Base-by-base conservation (phyloP, 2,797 vertebrate species). In the Poecile montanus region DNA sequence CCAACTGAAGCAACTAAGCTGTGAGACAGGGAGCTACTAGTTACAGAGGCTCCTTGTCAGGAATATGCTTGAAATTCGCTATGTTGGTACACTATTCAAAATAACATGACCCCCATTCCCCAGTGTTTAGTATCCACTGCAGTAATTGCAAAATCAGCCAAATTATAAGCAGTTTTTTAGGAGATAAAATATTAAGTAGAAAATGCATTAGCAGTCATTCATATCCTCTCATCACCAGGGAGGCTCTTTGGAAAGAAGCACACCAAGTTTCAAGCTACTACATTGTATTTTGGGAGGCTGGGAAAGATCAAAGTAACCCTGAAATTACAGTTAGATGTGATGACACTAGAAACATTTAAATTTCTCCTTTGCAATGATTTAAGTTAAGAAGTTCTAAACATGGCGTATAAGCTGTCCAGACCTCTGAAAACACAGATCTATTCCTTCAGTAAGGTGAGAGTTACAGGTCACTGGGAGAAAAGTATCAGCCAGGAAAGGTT, bases 1-100 rank as follows among this genome's bases (percentile, higher is more conserved):
- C 44, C 68, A 73, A 61, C 30, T 47, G 25, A 89, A 95, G 81
- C 54, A 77, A 51, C 81, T 66, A 67, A 58, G 65, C 67, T 63
- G 36, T 40, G 51, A 85, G n/a, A 81, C 5, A 10, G 93, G 45
- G 53, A 91, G 27, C 61, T 50, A 36, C 26, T 38, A 77, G 54
- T 66, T 94, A 73, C 76, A 91, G 53, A 57, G 56, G 34, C 17
- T 85, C 8, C 53, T 83, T 88, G 65, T 72, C 58, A 67, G 47
- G 40, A 83, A 63, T 22, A 42, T 44, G 22, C 53, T 93, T 77
- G 63, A 42, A 82, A 70, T 83, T 65, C 62, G 25, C 34, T 51
- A 14, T 83, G 34, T 66, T 25, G 9, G 20, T 65, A 68, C 9
- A 17, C 65, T 60, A 40, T 60, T 90, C 50, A 66, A 88, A 91